Evolutionary conservation across 2,797 vertebrate genomes (phyloP), one percentile per base, ranked within the genome.

Genomic region (Gephyroberyx darwinii): DNA sequence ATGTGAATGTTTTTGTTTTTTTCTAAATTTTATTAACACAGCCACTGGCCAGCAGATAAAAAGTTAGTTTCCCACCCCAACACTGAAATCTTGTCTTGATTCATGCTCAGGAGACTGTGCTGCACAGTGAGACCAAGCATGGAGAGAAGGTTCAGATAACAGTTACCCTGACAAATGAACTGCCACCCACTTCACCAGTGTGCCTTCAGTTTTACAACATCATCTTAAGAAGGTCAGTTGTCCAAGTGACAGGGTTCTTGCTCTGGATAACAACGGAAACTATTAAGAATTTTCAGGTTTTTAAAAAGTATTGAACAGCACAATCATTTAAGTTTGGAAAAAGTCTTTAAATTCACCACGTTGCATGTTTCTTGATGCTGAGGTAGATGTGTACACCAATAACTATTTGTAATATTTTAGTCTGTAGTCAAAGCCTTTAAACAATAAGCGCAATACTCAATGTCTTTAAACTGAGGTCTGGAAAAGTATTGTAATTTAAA

Each of bases 181-280:
- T 99, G 53, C 96, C 95, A 0, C 96, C 97, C 0, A 94, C 94
- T 0, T 99, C 97, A 1, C 96, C 96, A 14, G 95, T 96, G 0
- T 98, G 97, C 80, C 89, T 99, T 69, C 98, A 98, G 65, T 97
- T 99, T 75, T 98, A 98, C 86, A 99, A 98, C 81, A 96, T 99
- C 68, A 94, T 98, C 54, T 98, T 99, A 78, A 94, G 92, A 89
- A 96, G 96, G 97, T 96, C 80, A 77, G 89, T 69, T 22, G 33
- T 56, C 30, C 30, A 56, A 2, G 35, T 7, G 16, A 4, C 20
- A 26, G 53, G 14, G 7, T 5, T 33, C 5, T 7, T 16, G 7
- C 16, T 14, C 26, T 30, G 31, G 20, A 17, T 56, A 6, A 8
- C n/a, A 5, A 1, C 5, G 17, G 16, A 33, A 30, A 31, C 17